Conservation (phyloP, 1,140 invertebrate species). For the Hypothenemus hampei region DNA sequence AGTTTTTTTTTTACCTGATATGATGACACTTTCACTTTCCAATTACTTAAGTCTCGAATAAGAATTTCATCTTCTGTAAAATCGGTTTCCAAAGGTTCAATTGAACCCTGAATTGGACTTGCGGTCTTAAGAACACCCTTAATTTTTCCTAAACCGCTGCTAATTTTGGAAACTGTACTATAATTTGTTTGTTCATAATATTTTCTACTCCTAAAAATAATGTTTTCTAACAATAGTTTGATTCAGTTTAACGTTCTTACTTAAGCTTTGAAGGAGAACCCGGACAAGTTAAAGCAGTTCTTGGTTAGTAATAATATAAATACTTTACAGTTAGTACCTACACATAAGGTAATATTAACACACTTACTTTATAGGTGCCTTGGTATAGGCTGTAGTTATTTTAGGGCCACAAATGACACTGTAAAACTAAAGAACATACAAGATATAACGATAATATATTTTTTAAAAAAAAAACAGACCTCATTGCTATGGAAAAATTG, state of each 20-base stretch:
- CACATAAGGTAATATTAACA: no score
- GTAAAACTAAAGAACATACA: slow-evolving; percentile 54
- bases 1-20: slow-evolving; percentile 35
- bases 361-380: slow-evolving; percentile 51
- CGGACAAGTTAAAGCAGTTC: slow-evolving; percentile 7
- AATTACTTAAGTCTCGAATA: slow-evolving; percentile 61
- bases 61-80: slow-evolving; percentile 36
- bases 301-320: slow-evolving; percentile 10
- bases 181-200: slow-evolving; percentile 37
- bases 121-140: slow-evolving; percentile 46
- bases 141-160: slow-evolving; percentile 46
- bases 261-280: slow-evolving; percentile 39
- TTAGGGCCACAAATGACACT: slow-evolving; percentile 61
- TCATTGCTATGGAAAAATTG: slow-evolving; percentile 80
- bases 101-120: slow-evolving; percentile 46
- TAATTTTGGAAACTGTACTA: slow-evolving; percentile 44
- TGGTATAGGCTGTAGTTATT: slow-evolving; percentile 49
- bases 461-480: no score
- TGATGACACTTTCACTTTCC: slow-evolving; percentile 58
- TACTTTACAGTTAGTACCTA: slow-evolving; percentile 11
- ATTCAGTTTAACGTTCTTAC: slow-evolving; percentile 25
- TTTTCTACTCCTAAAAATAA: slow-evolving; percentile 32
- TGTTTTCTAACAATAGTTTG: neutral
- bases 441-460: neutral
- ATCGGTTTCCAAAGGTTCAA: slow-evolving; percentile 34